Base-by-base conservation (phyloP, 2,888 invertebrate genomes). In the Spilarctia lutea region DNA sequence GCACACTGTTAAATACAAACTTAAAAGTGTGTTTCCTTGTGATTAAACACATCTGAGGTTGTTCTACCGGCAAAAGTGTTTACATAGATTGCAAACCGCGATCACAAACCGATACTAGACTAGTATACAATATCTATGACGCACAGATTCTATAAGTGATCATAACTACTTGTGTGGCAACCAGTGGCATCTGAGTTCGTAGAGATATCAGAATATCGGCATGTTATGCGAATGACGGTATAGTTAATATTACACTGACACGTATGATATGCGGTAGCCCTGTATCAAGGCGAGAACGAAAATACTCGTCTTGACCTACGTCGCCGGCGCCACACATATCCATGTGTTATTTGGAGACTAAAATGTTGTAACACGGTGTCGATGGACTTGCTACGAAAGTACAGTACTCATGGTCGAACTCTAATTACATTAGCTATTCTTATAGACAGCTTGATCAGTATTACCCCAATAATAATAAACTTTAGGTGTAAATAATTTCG, bases 241-340 rank as follows among this genome's bases (percentile, higher is more conserved):
- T 91, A 90, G 93, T 94, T 95, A 92, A 93, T 94, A 94, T 94
- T 93, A 94, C 91, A 90, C 91, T 88, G 88, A 86, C 87, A 85
- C 89, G 89, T 91, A 91, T 93, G 91, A 93, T 92, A 92, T 93
- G 92, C 91, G 91, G 91, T 92, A 94, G 95, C 94, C 94, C 94
- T 94, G 94, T 93, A 94, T 93, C 94, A 95, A 95, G 95, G 95
- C 93, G 94, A 95, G 89, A 88, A 92, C 92, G 85, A 91, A 96
- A 95, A 96, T 95, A 95, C 88, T 86, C 93, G 88, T 90, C 92
- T 92, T 95, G 94, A 95, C 95, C 95, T 94, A 94, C 94, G 94
- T 85, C 87, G 91, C 81, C 87, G 90, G 88, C 90, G 90, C 89
- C 89, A 87, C 87, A 81, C 81, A 86, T 86, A 87, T 86, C 85